phyloP scores from a whole-genome alignment of 2,797 vertebrate species.

The Cirrhinus mrigala region DNA sequence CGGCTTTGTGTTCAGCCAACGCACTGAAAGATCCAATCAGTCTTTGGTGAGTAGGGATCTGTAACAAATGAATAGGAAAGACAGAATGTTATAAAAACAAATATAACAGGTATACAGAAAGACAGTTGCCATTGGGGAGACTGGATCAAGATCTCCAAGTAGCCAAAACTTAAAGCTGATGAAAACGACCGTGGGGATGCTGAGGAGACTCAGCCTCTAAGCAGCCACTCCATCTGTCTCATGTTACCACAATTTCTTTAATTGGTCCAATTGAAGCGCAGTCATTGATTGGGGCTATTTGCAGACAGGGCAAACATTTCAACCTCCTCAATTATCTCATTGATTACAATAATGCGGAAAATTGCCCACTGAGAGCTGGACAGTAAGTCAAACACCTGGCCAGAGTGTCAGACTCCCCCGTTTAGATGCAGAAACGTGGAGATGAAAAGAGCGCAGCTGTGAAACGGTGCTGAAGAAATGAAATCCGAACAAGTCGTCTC shows the following conservation, averaged over 20 bases:
- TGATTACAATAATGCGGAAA: conserved; percentile 95
- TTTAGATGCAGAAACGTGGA: conserved; percentile 31
- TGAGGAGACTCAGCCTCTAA: conserved; percentile 65
- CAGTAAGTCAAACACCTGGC: conserved; percentile 87
- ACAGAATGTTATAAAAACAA: conserved; percentile 3
- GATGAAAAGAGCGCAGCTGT: conserved; percentile 24
- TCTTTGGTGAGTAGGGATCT: neutral
- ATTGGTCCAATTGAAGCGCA: conserved; percentile 91
- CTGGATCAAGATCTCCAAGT: neutral
- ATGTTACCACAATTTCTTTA: conserved; percentile 89
- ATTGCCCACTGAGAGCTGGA: conserved; percentile 87
- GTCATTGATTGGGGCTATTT: conserved; percentile 92
- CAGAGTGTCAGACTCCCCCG: conserved; percentile 64
- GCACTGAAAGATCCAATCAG: conserved; percentile 26
- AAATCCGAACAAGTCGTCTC: conserved; percentile 47
- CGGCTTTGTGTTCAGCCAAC: neutral
- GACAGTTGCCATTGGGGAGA: neutral
- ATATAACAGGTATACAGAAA: conserved; percentile 21
- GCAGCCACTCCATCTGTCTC: conserved; percentile 86
- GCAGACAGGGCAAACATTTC: conserved; percentile 85
- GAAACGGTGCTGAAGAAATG: conserved; percentile 62
- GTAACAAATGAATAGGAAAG: neutral
- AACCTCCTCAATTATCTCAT: conserved; percentile 88
- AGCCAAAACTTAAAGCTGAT: neutral
- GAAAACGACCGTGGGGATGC: conserved; percentile 8